Base-by-base conservation (phyloP, 2,113 vertebrate genomes). In the Ammodytes marinus region DNA sequence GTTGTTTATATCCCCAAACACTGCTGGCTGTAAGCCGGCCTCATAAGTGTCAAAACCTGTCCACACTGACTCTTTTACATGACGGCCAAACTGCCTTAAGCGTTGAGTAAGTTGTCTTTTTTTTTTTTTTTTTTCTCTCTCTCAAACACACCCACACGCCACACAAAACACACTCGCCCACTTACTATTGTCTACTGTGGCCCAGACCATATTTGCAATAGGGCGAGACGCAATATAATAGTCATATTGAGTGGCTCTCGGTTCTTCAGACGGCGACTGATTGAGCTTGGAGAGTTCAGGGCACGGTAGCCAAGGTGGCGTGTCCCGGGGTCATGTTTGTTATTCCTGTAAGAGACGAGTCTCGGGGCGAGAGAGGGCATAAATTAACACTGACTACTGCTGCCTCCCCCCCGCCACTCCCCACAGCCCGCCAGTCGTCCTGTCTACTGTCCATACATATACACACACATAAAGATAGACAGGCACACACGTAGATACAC, bases 271-370 rank as follows among this genome's bases (percentile, higher is more conserved):
- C 88, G 77, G 73, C 74, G 73, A 75, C 89, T 89, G 86, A 90
- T 91, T 91, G 86, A 91, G 91, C 87, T 84, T 67, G 79, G 27
- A 89, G 80, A 82, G 91, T 92, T 94, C 92, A 92, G 90, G 27
- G 85, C 90, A 93, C 91, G 80, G 94, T 95, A 95, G 94, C 91
- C 86, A 54, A 83, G 92, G 89, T 92, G 89, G 84, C 84, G 89
- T 93, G 89, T 92, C 92, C 90, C 77, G 39, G 91, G 93, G 93
- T 94, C 94, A 92, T 94, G 94, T 95, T 95, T 95, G 94, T 94
- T 94, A 93, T 95, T 94, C 86, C 89, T 93, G 86, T 86, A 86
- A 89, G 92, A 95, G 93, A 93, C 88, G 79, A 86, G 90, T 91
- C 86, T 77, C 35, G 68, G 87, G 82, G 92, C 86, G 85, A 89